Conservation (phyloP, 2,113 vertebrate species). For the Sclerurus mexicanus region DNA sequence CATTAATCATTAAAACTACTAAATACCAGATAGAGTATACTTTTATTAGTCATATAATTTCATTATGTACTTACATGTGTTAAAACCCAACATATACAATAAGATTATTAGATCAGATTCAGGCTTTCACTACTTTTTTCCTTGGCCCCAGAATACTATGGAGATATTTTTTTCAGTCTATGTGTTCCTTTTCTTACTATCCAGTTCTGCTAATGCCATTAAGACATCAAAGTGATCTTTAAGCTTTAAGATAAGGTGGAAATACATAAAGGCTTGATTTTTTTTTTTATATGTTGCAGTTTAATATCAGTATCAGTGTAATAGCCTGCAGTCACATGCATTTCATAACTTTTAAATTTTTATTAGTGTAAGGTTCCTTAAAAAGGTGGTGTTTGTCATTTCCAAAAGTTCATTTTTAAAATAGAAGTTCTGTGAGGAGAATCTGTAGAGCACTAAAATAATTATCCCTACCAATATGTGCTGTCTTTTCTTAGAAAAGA, state of each 20-base stretch:
- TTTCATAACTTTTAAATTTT: not conserved
- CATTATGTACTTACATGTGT: not conserved
- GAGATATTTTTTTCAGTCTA: not conserved
- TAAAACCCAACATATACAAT: accelerated
- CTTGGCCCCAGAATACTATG: not conserved
- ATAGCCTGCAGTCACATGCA: not conserved
- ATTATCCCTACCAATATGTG: not conserved
- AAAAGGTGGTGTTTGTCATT: not conserved
- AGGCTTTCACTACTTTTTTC: not conserved
- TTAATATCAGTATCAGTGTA: not conserved
- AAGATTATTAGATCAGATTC: not conserved
- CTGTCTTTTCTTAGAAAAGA: not conserved
- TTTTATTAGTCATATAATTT: not conserved
- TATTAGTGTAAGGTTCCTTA: not conserved
- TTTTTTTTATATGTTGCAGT: not conserved
- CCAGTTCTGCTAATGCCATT: not conserved
- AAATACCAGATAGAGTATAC: not conserved
- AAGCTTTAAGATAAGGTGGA: not conserved
- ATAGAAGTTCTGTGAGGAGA: not conserved
- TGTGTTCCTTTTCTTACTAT: not conserved
- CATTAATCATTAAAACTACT: not conserved
- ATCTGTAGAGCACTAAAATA: not conserved
- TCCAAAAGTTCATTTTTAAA: not conserved
- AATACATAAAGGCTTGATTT: not conserved
- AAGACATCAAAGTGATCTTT: not conserved